A percentile compares a stretch with the other conserved stretches of the same genome.
These are phyloP conservation scores for Eufriesea mexicana DNA, from an alignment of 1,140 invertebrate genomes.

Conservation along the genomic window DNA sequence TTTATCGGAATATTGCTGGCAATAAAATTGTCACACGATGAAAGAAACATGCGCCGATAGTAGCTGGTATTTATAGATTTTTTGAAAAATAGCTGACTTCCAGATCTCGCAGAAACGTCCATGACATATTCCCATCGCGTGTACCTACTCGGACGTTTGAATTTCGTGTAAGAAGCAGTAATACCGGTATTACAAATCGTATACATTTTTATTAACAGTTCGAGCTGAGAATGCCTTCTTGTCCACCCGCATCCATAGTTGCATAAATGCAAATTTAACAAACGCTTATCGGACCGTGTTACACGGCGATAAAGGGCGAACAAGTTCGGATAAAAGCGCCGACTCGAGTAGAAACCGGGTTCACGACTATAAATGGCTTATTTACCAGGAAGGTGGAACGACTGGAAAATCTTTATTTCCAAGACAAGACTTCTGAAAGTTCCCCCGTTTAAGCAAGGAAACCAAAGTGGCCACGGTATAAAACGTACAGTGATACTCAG, in stretches of 20 bases:
- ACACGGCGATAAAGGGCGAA: conserved; percentile 28
- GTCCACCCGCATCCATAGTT: conserved; percentile 34
- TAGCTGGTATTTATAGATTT: too few relatives aligned
- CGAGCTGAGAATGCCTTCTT: not conserved
- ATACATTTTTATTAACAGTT: not conserved
- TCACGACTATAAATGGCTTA: conserved; percentile 32
- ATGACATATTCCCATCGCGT: not conserved
- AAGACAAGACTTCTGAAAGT: not conserved
- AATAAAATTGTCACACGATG: too few relatives aligned
- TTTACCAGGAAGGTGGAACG: conserved; percentile 5
- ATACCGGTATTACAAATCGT: not conserved
- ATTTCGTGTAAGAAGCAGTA: too few relatives aligned
- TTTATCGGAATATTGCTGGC: too few relatives aligned
- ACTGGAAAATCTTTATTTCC: not conserved
- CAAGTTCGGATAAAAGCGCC: conserved; percentile 12
- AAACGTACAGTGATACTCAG: too few relatives aligned
- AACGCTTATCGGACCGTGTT: conserved; percentile 35
- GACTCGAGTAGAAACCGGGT: conserved; percentile 4
- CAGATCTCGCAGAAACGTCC: too few relatives aligned
- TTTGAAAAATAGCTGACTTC: not conserved
- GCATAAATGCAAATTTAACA: conserved; percentile 50
- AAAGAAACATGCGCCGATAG: too few relatives aligned
- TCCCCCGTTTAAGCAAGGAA: not conserved
- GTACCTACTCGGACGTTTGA: too few relatives aligned
- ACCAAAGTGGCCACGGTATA: not conserved